Conservation (phyloP, 1,140 invertebrate species). For the Rhizoglyphus robini region DNA sequence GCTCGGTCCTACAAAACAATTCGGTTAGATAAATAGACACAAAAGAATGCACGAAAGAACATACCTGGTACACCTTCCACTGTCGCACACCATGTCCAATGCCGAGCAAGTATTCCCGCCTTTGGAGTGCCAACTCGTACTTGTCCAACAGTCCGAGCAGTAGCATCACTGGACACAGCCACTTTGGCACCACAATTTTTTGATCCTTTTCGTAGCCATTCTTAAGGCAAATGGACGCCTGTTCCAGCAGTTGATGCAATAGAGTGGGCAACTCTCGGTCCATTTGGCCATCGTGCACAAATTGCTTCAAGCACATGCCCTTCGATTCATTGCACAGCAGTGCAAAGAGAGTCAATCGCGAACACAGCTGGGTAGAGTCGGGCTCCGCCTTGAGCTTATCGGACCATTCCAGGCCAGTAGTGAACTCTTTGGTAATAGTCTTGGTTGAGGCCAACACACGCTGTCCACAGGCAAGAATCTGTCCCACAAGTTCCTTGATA, state of each 20-base stretch:
- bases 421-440: not conserved
- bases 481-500: not conserved
- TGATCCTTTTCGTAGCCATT: not conserved
- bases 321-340: constrained; percentile 3
- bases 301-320: not conserved
- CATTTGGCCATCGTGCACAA: no score
- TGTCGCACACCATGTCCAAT: not conserved
- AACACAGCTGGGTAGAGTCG: not conserved
- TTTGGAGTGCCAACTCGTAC: not conserved
- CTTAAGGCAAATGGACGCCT: not conserved
- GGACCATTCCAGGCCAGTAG: not conserved
- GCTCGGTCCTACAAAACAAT: not conserved
- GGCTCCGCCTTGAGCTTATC: not conserved
- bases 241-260: not conserved
- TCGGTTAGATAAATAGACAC: not conserved
- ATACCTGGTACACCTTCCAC: not conserved
- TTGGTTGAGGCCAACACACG: not conserved
- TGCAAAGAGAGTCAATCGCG: not conserved
- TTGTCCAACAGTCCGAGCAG: not conserved
- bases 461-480: not conserved
- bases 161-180: not conserved
- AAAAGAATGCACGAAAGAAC: not conserved
- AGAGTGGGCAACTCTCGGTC: not conserved
- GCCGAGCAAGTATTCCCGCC: not conserved
- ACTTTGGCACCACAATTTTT: not conserved